Evolutionary conservation across 35 echinoderm and acorn worm genomes (phyloP).

Genomic region (Lytechinus variegatus): DNA sequence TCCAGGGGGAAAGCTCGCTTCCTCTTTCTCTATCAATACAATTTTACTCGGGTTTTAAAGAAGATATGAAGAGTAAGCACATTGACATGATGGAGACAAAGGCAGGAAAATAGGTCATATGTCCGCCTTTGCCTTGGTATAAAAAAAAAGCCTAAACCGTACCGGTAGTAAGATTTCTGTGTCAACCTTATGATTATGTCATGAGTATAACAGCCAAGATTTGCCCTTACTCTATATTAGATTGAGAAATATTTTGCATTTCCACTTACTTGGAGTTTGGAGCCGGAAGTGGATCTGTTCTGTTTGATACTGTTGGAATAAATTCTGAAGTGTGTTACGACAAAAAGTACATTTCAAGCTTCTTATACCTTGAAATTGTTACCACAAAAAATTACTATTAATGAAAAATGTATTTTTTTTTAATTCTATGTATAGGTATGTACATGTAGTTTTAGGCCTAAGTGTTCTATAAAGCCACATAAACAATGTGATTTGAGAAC

Average conservation of each 20-base stretch:
- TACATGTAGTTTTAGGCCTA: too few relatives aligned
- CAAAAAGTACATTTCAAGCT: too few relatives aligned
- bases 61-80: constrained; percentile 1
- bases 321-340: not conserved
- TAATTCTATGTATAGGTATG: too few relatives aligned
- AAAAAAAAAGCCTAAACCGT: not conserved
- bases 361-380: too few relatives aligned
- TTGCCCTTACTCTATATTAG: not conserved
- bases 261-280: not conserved
- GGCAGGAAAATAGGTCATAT: not conserved
- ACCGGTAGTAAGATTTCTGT: not conserved
- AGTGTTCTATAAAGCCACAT: too few relatives aligned
- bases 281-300: not conserved
- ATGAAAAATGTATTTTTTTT: too few relatives aligned
- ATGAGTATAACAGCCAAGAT: not conserved
- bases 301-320: not conserved
- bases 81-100: not conserved
- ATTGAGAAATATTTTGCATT: not conserved
- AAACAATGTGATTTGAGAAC: too few relatives aligned
- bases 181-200: not conserved
- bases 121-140: not conserved
- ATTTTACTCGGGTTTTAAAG: not conserved
- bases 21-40: constrained; percentile 9
- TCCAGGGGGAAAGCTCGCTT: not conserved
- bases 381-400: too few relatives aligned